A percentile compares a stretch with the other conserved stretches of the same genome.
These are phyloP conservation scores for Gobius niger DNA, from an alignment of 2,113 vertebrate species.

Conservation along the genomic window DNA sequence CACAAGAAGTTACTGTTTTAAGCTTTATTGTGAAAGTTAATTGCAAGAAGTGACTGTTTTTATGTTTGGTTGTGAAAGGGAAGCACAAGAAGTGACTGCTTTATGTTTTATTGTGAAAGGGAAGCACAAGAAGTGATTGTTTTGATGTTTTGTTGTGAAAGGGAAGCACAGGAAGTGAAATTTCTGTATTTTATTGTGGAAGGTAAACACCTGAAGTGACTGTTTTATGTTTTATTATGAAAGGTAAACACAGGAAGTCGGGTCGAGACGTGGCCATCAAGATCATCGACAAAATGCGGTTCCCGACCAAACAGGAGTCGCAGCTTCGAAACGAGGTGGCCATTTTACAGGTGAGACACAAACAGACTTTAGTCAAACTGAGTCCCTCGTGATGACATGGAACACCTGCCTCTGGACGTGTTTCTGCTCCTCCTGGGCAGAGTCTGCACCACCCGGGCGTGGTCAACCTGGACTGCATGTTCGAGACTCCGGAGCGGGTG, in stretches of 20 bases:
- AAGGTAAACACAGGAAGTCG: conserved; percentile 97
- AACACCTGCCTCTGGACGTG: background rate
- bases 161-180: too few species aligned
- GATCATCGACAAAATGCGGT: conserved; percentile 96
- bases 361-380: too few species aligned
- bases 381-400: background rate
- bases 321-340: conserved; percentile 98
- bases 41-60: too few species aligned
- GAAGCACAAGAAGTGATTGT: too few species aligned
- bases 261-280: conserved; percentile 98
- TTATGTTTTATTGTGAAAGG: too few species aligned
- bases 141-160: too few species aligned
- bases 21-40: too few species aligned
- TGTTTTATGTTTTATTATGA: background rate
- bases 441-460: conserved; percentile 95
- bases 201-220: background rate
- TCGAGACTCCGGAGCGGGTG: conserved; percentile 94
- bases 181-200: background rate
- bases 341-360: conserved; percentile 88
- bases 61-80: too few species aligned
- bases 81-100: too few species aligned
- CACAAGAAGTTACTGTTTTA: too few species aligned
- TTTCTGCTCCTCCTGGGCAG: conserved; percentile 55
- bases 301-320: conserved; percentile 97
- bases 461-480: conserved; percentile 98